phyloP scores from a whole-genome alignment of 1,140 invertebrate genomes.

The Zaprionus taronus region DNA sequence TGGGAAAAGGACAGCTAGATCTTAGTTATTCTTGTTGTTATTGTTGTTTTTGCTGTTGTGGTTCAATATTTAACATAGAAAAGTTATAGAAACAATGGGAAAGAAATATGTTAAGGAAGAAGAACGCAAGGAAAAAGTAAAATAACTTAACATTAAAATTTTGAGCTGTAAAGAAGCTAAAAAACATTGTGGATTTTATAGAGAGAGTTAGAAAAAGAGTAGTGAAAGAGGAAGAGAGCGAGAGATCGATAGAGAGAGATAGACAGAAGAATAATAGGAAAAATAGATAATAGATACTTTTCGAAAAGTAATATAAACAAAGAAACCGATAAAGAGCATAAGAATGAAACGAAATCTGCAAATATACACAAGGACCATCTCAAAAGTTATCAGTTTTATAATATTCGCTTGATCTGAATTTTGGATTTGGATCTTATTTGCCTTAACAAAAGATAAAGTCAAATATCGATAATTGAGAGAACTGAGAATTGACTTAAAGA shows the following conservation, averaged over 20 bases:
- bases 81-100: slow-evolving; percentile 16
- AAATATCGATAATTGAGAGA: slow-evolving; percentile 8
- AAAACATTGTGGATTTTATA: slow-evolving; percentile 27
- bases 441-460: slow-evolving; percentile 15
- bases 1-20: slow-evolving; percentile 40
- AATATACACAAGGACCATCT: slow-evolving; percentile 94
- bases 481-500: slow-evolving; percentile 19
- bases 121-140: slow-evolving; percentile 26
- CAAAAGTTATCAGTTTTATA: slow-evolving; percentile 94
- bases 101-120: slow-evolving; percentile 31
- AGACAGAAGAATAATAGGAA: slow-evolving; percentile 30
- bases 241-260: slow-evolving; percentile 30
- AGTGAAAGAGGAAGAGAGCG: slow-evolving; percentile 49
- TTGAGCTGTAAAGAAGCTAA: slow-evolving; percentile 40
- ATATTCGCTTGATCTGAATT: slow-evolving; percentile 19
- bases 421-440: slow-evolving; percentile 6
- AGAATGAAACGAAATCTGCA: slow-evolving; percentile 57
- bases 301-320: slow-evolving; percentile 19
- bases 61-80: slow-evolving; percentile 44
- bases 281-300: slow-evolving; percentile 34
- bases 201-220: slow-evolving; percentile 24
- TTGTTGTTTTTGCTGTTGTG: slow-evolving; percentile 61
- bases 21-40: slow-evolving; percentile 45
- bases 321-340: slow-evolving; percentile 6
- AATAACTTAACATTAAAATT: slow-evolving; percentile 22